Percentiles rank a stretch among this genome's conserved stretches.
These are phyloP conservation scores for Camponotus vicinus DNA, from an alignment of 1,140 invertebrate species.

Conservation along the genomic window DNA sequence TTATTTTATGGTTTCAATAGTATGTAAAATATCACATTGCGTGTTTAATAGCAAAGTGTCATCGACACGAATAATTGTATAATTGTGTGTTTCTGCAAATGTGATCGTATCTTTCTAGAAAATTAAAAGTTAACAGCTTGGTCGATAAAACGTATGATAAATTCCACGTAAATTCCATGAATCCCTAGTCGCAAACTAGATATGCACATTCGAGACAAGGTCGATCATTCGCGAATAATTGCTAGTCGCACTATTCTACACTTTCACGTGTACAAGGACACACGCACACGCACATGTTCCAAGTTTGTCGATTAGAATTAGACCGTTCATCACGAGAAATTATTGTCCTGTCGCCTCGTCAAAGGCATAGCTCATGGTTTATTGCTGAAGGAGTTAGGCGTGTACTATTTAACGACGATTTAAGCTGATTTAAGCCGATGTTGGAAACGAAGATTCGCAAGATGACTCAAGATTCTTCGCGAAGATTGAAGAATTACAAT, in stretches of 20 bases:
- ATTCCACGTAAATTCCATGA: background rate
- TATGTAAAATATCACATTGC: background rate
- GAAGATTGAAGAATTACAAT: conserved; percentile 25
- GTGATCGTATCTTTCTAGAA: background rate
- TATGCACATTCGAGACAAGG: conserved; percentile 3
- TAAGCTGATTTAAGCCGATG: background rate
- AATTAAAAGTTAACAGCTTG: background rate
- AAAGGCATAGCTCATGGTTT: background rate
- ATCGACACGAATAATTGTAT: background rate
- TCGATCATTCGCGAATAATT: conserved; percentile 27
- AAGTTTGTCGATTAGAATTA: conserved; percentile 15
- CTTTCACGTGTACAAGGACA: background rate
- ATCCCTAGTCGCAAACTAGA: conserved; percentile 12
- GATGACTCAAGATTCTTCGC: conserved; percentile 12
- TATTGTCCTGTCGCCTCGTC: background rate
- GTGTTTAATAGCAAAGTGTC: background rate
- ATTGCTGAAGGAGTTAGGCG: conserved; percentile 14
- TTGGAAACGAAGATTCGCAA: background rate
- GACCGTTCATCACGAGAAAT: background rate
- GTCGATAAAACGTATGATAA: conserved; percentile 27
- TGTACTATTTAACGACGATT: background rate
- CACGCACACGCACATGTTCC: background rate
- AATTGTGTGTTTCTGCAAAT: background rate
- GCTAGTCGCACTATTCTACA: background rate
- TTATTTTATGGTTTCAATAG: background rate